phyloP scores from a whole-genome alignment of 2,888 invertebrate genomes.

The Celastrina argiolus region DNA sequence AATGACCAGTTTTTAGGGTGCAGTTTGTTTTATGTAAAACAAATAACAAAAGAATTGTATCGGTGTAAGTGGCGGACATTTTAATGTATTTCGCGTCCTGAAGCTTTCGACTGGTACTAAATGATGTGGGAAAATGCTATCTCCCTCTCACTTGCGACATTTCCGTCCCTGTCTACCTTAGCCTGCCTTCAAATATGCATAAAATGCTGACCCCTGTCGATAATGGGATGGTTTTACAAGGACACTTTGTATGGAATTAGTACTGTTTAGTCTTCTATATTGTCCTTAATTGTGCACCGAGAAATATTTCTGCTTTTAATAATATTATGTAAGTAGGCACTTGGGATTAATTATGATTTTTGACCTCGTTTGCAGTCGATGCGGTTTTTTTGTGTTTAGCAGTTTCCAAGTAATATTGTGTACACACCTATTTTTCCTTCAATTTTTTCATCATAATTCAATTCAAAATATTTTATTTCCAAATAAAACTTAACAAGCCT shows the following conservation, averaged over 20 bases:
- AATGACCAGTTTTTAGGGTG: no score
- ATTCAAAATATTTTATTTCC: no score
- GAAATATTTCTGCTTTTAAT: background rate
- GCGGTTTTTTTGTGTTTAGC: no score
- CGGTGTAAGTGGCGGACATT: conserved; percentile 45
- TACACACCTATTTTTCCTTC: no score
- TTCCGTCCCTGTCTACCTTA: conserved; percentile 24
- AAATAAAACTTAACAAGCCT: no score
- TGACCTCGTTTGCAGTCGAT: no score
- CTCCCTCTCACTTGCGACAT: conserved; percentile 27
- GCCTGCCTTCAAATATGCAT: conserved; percentile 16
- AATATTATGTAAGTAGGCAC: no score
- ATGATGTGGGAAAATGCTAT: conserved; percentile 54
- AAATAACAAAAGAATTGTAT: no score
- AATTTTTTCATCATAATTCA: no score
- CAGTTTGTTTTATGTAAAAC: no score
- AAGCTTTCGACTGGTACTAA: conserved; percentile 45
- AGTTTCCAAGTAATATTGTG: no score
- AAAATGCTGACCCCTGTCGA: conserved; percentile 4
- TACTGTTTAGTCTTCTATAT: background rate
- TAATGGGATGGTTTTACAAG: conserved; percentile 6
- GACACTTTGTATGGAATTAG: background rate
- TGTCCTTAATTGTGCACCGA: background rate
- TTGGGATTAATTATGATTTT: no score
- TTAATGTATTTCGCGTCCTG: conserved; percentile 54